Evolutionary conservation across 2,113 vertebrate species (phyloP).

Genomic region (Trichomycterus rosablanca): DNA sequence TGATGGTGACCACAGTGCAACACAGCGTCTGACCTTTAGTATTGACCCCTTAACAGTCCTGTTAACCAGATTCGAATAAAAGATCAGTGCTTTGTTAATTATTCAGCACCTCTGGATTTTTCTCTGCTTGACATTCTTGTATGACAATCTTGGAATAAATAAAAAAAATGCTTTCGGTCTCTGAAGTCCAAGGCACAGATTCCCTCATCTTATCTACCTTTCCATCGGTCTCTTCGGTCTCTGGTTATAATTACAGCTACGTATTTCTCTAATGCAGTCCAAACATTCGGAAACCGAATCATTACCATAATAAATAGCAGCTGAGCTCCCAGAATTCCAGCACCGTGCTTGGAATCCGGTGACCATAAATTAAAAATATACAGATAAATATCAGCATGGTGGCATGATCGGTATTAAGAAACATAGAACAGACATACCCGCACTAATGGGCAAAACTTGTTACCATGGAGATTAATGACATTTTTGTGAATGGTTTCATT

Average conservation of each 20-base stretch:
- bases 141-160: constrained; percentile 7
- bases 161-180: constrained; percentile 17
- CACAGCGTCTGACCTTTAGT: no score
- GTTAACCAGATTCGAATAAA: constrained; percentile 3
- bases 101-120: neutral
- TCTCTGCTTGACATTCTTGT: neutral
- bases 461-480: neutral
- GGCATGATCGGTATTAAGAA: neutral
- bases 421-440: no score
- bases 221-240: neutral
- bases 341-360: neutral
- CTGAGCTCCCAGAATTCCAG: constrained; percentile 1
- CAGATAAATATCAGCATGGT: constrained; percentile 13
- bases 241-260: constrained; percentile 25
- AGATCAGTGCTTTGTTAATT: neutral
- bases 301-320: constrained; percentile 47
- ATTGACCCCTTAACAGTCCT: no score
- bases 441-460: constrained; percentile 1
- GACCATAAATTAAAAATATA: neutral
- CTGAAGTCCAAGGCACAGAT: neutral
- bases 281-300: constrained; percentile 32
- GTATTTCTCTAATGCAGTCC: constrained; percentile 35
- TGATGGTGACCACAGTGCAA: no score
- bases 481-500: neutral
- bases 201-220: neutral